Base-by-base conservation (phyloP, 2,113 vertebrate species). In the Mormyrus lacerda region DNA sequence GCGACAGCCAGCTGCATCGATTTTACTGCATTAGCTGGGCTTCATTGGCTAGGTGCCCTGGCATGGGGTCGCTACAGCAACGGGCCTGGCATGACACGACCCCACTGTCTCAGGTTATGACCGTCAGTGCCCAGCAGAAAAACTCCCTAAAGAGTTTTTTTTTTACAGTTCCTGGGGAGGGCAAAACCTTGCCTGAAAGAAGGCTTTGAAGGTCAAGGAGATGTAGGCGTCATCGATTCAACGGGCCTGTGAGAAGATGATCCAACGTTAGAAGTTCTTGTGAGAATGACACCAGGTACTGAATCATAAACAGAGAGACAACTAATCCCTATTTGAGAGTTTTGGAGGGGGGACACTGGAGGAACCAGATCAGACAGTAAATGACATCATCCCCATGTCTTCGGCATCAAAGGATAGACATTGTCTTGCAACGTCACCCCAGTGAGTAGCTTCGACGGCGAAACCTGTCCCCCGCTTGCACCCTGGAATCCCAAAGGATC, bases 331-430 rank as follows among this genome's bases (percentile, higher is more conserved):
- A 35, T 35, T 79, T 39, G 19, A 42, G 31, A 17, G 11, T 42
- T 76, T 27, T 27, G 35, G 17, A 15, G 35, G 15, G 73, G 73
- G 35, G 73, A 91, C 90, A 73, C 61, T 76, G 88, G 89, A 91
- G 92, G 90, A 88, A 88, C 6, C 0, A 85, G 83, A 90, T 91
- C 91, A 89, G 73, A 19, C 73, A 19, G 73, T 42, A 79, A 79
- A 79, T 89, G 87, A 88, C 90, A 69, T 42, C 90, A 69, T 42
- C 88, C 88, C 91, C 91, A 91, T 89, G 69, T 85, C 88, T 91
- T 89, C 90, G 89, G 88, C 92, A 92, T 94, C 93, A 95, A 94
- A 95, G 91, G 86, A 88, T 89, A 88, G 76, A 89, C 90, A 82
- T 91, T 92, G 90, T 90, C 88, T 53, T 27, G 1, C 3, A 92